Evolutionary conservation across 2,113 vertebrate genomes (phyloP).

Genomic region (Ageneiosus marmoratus): DNA sequence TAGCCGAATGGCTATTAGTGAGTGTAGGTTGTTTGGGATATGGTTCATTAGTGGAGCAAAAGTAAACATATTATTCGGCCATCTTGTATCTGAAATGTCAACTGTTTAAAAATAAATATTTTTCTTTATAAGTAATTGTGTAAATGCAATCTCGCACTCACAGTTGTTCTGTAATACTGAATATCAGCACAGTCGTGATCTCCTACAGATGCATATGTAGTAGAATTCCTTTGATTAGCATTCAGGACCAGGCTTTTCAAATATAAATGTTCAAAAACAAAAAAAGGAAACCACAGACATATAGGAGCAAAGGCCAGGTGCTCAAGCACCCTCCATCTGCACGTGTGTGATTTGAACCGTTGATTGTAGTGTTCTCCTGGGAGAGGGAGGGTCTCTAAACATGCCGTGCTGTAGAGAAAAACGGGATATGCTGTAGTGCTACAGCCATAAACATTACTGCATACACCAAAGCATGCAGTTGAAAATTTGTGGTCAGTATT

Average conservation of each 20-base stretch:
- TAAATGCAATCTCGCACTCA: neutral
- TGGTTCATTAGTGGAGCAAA: neutral
- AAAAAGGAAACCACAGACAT: neutral
- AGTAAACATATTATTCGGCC: neutral
- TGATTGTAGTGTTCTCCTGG: neutral
- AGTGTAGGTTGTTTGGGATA: neutral
- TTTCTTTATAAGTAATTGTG: neutral
- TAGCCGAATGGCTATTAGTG: too few species aligned
- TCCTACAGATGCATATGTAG: neutral
- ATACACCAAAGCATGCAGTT: too few species aligned
- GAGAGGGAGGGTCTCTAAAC: neutral
- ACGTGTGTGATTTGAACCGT: neutral
- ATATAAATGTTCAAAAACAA: neutral
- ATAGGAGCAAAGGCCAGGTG: neutral
- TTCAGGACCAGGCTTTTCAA: neutral
- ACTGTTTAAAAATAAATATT: neutral
- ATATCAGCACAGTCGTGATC: neutral
- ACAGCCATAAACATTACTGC: too few species aligned
- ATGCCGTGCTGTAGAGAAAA: neutral
- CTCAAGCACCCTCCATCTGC: neutral
- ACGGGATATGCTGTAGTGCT: neutral
- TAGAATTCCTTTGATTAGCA: neutral
- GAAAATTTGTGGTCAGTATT: too few species aligned
- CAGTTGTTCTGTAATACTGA: neutral
- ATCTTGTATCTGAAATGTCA: too few species aligned